Conservation (phyloP, 2,113 vertebrate species). For the Rhabdornis inornatus region DNA sequence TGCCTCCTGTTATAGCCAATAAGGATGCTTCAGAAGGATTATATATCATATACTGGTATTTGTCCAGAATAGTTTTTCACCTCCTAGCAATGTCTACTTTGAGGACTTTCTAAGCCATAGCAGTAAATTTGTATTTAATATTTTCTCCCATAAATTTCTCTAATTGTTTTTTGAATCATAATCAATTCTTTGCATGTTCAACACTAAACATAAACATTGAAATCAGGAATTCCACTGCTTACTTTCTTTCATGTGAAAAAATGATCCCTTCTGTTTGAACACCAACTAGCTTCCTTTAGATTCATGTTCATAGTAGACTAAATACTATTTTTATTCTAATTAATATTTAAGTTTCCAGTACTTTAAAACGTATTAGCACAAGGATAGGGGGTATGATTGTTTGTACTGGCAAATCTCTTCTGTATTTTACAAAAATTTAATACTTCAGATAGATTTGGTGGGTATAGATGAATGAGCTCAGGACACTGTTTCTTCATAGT, state of each 20-base stretch:
- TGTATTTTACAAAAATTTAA: neutral
- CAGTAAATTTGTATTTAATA: neutral
- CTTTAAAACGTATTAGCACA: neutral
- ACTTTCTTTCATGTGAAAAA: neutral
- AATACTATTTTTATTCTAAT: neutral
- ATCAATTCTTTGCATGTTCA: neutral
- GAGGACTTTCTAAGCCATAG: neutral
- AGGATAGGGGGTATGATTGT: neutral
- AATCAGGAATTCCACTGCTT: neutral
- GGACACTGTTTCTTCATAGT: neutral
- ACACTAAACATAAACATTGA: neutral
- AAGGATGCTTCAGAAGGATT: neutral
- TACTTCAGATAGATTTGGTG: neutral
- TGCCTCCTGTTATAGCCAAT: neutral
- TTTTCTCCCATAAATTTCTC: neutral
- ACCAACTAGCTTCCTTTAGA: neutral
- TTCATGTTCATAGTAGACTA: neutral
- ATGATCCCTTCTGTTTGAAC: neutral
- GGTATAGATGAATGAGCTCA: neutral
- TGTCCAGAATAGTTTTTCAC: neutral
- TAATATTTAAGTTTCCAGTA: neutral
- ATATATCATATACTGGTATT: slow-evolving; percentile 1
- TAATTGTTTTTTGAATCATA: neutral
- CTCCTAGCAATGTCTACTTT: neutral
- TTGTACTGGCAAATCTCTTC: neutral